Evolutionary conservation across 2,888 invertebrate genomes (phyloP).

Genomic region (Carcina quercana): DNA sequence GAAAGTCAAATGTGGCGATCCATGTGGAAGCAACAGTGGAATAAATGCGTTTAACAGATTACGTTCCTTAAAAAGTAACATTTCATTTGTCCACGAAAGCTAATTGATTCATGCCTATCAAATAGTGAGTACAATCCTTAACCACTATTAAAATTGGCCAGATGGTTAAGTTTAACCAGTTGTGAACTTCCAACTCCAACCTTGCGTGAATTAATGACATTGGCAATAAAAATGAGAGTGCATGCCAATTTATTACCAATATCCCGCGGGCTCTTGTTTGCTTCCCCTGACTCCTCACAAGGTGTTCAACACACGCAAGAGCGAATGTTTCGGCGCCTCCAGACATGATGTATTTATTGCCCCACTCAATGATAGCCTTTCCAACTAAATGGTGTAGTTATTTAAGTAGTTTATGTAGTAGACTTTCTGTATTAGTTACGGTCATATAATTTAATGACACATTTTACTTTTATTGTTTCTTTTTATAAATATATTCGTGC

Average conservation of each 20-base stretch:
- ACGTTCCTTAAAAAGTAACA: no score
- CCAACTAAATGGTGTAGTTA: conserved; percentile 13
- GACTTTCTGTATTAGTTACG: conserved; percentile 4
- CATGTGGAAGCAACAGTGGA: no score
- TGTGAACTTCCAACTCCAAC: no score
- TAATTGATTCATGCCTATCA: no score
- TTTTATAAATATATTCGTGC: no score
- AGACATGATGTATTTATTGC: conserved; percentile 45
- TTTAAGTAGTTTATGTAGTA: conserved; percentile 10
- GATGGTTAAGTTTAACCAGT: background rate
- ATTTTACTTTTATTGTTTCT: no score
- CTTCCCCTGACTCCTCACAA: conserved; percentile 37
- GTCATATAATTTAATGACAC: no score
- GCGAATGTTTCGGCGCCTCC: conserved; percentile 44
- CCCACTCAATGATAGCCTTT: conserved; percentile 13
- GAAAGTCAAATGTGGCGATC: no score
- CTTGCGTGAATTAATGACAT: conserved; percentile 42
- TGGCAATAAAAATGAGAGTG: conserved; percentile 41
- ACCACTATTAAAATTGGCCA: no score
- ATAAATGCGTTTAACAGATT: no score
- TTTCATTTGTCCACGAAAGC: no score
- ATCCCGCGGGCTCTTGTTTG: conserved; percentile 52
- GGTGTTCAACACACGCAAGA: conserved; percentile 45
- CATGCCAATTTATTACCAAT: conserved; percentile 56
- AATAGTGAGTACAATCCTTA: no score